Evolutionary conservation across 2,113 vertebrate species (phyloP).

Genomic region (Hippocampus comes): DNA sequence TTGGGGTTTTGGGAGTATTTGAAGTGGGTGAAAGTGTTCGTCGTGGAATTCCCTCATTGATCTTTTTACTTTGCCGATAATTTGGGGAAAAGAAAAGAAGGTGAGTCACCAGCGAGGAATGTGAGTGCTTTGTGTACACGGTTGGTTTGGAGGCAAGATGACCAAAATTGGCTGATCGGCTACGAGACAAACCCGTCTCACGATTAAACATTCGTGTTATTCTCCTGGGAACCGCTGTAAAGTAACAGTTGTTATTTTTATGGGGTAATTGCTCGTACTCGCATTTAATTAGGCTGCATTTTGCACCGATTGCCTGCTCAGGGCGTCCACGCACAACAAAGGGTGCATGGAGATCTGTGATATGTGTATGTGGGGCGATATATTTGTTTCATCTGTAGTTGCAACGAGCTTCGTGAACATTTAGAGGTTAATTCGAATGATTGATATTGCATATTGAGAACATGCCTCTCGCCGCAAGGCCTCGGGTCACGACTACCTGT

Average conservation of each 20-base stretch:
- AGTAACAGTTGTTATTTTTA: neutral
- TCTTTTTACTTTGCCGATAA: constrained; percentile 44
- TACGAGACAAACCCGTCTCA: constrained; percentile 4
- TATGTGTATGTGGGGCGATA: constrained; percentile 14
- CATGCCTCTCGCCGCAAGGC: neutral
- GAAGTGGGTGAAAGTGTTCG: constrained; percentile 53
- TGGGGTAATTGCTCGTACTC: constrained; percentile 1
- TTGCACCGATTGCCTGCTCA: constrained; percentile 33
- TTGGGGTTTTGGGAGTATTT: constrained; percentile 28
- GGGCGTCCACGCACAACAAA: constrained; percentile 51
- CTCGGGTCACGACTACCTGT: neutral
- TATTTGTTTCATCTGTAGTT: neutral
- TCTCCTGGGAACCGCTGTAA: neutral
- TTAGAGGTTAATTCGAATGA: neutral
- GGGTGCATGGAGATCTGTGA: constrained; percentile 35
- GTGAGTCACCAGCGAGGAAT: constrained; percentile 41
- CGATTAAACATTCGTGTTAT: neutral
- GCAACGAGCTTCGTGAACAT: too few relatives aligned
- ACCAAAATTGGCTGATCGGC: constrained; percentile 38
- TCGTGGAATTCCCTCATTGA: constrained; percentile 26
- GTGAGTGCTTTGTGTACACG: constrained; percentile 1
- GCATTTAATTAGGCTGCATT: constrained; percentile 29
- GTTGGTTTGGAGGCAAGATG: constrained; percentile 18
- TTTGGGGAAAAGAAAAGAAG: constrained; percentile 30
- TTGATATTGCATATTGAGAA: neutral